Evolutionary conservation across 2,797 vertebrate species (phyloP).

Genomic region (Basileuterus tristriatus): DNA sequence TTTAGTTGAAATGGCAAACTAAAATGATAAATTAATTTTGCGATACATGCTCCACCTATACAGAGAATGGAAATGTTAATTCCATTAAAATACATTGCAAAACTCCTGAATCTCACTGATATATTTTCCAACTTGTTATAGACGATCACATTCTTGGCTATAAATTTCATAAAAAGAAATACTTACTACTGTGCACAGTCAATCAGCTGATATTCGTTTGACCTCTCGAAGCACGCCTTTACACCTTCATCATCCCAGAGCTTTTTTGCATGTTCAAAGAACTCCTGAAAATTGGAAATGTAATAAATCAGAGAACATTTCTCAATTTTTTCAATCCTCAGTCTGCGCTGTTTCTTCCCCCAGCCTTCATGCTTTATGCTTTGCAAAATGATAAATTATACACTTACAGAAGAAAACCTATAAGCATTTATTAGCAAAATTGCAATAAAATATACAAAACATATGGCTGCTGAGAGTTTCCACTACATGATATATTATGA

Average conservation of each 20-base stretch:
- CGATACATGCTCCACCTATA: not conserved
- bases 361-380: not conserved
- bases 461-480: not conserved
- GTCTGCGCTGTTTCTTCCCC: not conserved
- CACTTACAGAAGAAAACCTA: not conserved
- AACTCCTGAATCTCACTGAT: not conserved
- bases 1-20: not conserved
- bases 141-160: not conserved
- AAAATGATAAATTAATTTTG: not conserved
- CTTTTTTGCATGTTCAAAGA: constrained; percentile 98
- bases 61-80: not conserved
- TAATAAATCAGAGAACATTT: constrained; percentile 5
- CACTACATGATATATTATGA: not conserved
- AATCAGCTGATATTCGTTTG: constrained; percentile 98
- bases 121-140: not conserved
- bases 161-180: not conserved
- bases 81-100: not conserved
- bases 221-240: constrained; percentile 97
- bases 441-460: not conserved
- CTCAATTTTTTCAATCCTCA: not conserved
- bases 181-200: constrained; percentile 99
- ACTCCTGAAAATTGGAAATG: constrained; percentile 84
- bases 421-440: not conserved
- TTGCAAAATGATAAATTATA: not conserved
- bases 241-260: constrained; percentile 99